Conservation (phyloP, 1,140 invertebrate genomes). For the Lamellibrachia luymesi region DNA sequence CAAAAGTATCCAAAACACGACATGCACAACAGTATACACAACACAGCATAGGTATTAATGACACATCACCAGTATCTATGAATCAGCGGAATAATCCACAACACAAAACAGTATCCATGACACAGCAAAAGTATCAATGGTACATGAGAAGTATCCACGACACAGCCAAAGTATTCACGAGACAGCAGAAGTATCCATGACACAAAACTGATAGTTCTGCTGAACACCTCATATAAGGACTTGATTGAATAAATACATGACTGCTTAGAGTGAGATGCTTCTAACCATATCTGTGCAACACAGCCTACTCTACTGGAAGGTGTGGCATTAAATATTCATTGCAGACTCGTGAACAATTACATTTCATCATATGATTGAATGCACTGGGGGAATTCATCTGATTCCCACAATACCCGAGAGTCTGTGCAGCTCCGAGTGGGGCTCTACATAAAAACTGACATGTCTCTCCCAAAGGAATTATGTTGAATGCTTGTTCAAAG, state of each 20-base stretch:
- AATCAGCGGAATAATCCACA: too few relatives aligned
- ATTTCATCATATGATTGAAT: neutral
- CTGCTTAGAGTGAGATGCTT: neutral
- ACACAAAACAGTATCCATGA: too few relatives aligned
- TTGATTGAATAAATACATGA: neutral
- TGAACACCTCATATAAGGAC: neutral
- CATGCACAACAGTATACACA: too few relatives aligned
- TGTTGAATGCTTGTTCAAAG: neutral
- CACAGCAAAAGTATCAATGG: too few relatives aligned
- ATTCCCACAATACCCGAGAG: neutral
- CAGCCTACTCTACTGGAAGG: neutral
- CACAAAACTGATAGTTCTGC: neutral
- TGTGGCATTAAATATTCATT: neutral
- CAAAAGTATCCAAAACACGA: too few relatives aligned
- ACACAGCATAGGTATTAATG: too few relatives aligned
- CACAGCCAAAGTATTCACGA: too few relatives aligned
- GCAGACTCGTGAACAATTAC: neutral
- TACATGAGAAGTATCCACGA: too few relatives aligned
- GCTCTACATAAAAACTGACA: neutral
- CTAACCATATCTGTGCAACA: neutral
- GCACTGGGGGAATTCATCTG: neutral
- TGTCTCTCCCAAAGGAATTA: neutral
- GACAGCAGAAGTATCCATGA: too few relatives aligned
- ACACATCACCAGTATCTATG: too few relatives aligned
- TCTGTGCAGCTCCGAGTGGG: too few relatives aligned